Evolutionary conservation across 2,113 vertebrate genomes (phyloP).

Genomic region (Chinchilla lanigera): DNA sequence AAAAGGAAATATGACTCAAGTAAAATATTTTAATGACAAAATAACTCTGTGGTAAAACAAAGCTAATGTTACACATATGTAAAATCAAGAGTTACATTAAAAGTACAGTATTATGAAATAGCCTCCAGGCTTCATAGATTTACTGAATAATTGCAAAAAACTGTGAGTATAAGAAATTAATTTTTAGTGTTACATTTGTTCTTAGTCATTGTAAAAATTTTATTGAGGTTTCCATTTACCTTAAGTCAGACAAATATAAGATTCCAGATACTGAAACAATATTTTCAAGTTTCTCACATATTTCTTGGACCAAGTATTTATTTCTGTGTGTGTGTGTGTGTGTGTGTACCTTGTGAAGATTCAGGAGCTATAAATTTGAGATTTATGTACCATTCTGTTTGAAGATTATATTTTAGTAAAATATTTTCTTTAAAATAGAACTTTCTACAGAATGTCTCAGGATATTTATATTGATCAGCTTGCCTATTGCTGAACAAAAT

Average conservation of each 20-base stretch:
- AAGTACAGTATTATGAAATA: background rate
- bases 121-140: background rate
- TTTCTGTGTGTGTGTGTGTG: background rate
- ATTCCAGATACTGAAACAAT: background rate
- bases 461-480: background rate
- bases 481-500: background rate
- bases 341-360: background rate
- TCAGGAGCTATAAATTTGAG: background rate
- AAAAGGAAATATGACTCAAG: conserved; percentile 18
- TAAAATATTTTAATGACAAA: conserved; percentile 40
- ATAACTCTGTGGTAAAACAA: background rate
- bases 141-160: conserved; percentile 36
- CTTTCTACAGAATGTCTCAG: background rate
- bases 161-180: background rate
- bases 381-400: background rate
- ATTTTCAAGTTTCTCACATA: background rate
- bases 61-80: background rate
- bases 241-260: conserved; percentile 29
- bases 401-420: conserved; percentile 30
- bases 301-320: background rate
- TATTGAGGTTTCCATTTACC: background rate
- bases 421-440: conserved; percentile 12
- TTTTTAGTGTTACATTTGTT: background rate
- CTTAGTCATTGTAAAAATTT: conserved; percentile 14
- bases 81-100: background rate